Evolutionary conservation across 2,113 vertebrate species (phyloP), one percentile per base, ranked within the genome.

Genomic region (Nycticryphes semicollaris): DNA sequence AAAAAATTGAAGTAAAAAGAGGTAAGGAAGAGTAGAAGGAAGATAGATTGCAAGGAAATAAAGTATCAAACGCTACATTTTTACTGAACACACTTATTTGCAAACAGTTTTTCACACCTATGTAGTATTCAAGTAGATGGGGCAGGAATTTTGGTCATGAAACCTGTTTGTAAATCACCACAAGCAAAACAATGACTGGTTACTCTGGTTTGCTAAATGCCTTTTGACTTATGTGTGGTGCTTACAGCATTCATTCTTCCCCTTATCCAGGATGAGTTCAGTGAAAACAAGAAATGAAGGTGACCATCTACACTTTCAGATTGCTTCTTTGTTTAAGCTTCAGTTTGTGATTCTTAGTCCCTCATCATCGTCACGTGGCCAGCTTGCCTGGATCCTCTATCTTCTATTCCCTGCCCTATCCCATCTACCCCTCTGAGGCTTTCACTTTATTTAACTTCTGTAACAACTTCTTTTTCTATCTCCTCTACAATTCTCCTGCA

Each of bases 201-300:
- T 4, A 11, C 31, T 77, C 24, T 0, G 0, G 9, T 75, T 80
- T 77, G 57, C 15, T 74, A 25, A 89, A 39, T 6, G 4, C 0
- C 0, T 30, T 81, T 8, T 88, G 43, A 63, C n/a, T 37, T 66
- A 39, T 12, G 10, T 30, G 12, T 15, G 56, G 19, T 14, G 56
- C 56, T 20, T 33, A 17, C 4, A 67, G 9, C 24, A 16, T 51
- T 69, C 12, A 7, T 79, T 66, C 25, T 48, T 43, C 21, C 24
- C 14, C 13, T 54, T 23, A 43, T 33, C 54, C 68, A 31, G 22
- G 5, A 2, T 23, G 27, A 85, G 21, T 23, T 70, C 3, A 13
- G 3, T n/a, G 70, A 33, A 85, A 88, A 57, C 16, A 59, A 14
- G 23, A 31, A 15, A 35, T 39, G 37, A 50, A 89, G 30, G 10